A percentile compares a stretch with the other conserved stretches of the same genome.
phyloP scores from a whole-genome alignment of 2,888 invertebrate genomes.

The Taphrorychus bicolor region DNA sequence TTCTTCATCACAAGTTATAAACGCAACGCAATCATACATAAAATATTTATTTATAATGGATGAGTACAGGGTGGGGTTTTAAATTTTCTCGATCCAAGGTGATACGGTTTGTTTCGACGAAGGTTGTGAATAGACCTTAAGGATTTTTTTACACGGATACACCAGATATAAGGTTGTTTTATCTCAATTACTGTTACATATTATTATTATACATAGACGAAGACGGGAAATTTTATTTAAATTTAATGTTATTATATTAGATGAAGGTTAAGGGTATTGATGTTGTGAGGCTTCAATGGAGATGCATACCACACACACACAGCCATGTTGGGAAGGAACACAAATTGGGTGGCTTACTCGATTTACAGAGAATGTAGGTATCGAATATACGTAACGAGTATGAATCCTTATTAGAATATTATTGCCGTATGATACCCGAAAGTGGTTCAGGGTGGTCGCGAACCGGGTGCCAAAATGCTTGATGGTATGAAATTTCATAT shows the following conservation, averaged over 20 bases:
- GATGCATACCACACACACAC: not conserved
- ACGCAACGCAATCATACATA: conserved; percentile 27
- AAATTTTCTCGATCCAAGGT: conserved; percentile 31
- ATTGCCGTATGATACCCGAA: conserved; percentile 1
- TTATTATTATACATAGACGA: too few species aligned
- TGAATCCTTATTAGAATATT: conserved; percentile 14
- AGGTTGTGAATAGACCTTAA: conserved; percentile 11
- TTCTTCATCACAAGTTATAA: conserved; percentile 20
- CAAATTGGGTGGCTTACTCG: conserved; percentile 10
- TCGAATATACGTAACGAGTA: not conserved
- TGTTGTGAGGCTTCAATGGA: not conserved
- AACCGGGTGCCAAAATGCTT: not conserved
- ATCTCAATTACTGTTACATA: too few species aligned
- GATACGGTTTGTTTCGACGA: conserved; percentile 20
- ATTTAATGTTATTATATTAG: not conserved
- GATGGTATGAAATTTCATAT: not conserved
- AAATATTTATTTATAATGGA: conserved; percentile 35
- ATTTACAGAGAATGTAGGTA: not conserved
- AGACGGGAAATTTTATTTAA: not conserved
- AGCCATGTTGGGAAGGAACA: not conserved
- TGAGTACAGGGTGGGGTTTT: conserved; percentile 30
- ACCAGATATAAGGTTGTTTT: not conserved
- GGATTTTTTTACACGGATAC: conserved; percentile 10
- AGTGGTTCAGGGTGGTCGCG: conserved; percentile 9
- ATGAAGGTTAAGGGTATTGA: too few species aligned